Evolutionary conservation across 1,140 invertebrate species (phyloP).

Genomic region (Lasaia peninsularis): DNA sequence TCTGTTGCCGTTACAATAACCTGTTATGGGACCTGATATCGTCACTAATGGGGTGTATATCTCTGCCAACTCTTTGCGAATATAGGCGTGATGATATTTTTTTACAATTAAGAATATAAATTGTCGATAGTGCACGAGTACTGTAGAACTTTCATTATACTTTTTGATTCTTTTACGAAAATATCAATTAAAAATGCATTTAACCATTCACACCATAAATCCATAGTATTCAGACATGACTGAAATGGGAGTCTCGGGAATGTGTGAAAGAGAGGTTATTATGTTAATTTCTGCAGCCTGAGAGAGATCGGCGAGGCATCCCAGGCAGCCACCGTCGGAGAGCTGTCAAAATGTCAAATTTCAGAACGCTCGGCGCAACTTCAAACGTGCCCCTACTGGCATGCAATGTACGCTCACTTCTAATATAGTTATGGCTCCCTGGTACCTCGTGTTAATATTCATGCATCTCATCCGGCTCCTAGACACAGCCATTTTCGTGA

Average conservation of each 20-base stretch:
- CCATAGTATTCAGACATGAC: slow-evolving; percentile 43
- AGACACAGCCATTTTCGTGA: slow-evolving; percentile 69
- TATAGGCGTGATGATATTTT: no score
- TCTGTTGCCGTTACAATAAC: no score
- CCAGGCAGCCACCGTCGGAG: slow-evolving; percentile 65
- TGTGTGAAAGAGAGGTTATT: slow-evolving; percentile 7
- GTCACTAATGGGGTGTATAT: no score
- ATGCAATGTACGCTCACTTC: slow-evolving; percentile 55
- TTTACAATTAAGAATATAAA: no score
- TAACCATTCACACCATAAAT: slow-evolving; percentile 73
- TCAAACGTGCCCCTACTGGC: slow-evolving; percentile 70
- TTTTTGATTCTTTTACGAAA: slow-evolving; percentile 12
- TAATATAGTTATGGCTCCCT: slow-evolving; percentile 69
- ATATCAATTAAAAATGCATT: slow-evolving; percentile 75
- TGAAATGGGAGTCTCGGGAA: slow-evolving; percentile 56
- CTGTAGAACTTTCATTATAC: neutral
- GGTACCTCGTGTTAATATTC: slow-evolving; percentile 66
- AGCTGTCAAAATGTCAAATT: slow-evolving; percentile 79
- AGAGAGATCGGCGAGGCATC: slow-evolving; percentile 25
- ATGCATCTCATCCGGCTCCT: slow-evolving; percentile 64
- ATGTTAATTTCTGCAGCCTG: slow-evolving; percentile 17
- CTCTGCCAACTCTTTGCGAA: no score
- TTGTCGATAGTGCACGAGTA: no score
- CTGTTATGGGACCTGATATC: no score
- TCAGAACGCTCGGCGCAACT: slow-evolving; percentile 69